These are phyloP conservation scores for Chlamydotis undulata DNA, from an alignment of 2,113 vertebrate species.

Conservation along the genomic window DNA sequence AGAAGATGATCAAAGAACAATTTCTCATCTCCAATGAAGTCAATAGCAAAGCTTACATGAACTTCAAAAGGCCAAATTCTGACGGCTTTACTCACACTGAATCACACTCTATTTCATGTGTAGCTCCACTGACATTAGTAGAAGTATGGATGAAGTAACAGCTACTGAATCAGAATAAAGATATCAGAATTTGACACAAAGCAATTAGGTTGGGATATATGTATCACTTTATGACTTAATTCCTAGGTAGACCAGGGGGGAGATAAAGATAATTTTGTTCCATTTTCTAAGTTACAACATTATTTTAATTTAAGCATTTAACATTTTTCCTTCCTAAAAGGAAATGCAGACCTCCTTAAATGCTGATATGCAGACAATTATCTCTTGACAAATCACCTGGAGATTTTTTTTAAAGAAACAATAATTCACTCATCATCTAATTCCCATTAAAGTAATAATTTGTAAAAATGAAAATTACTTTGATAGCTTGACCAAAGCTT, in stretches of 20 bases:
- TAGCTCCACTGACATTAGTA: background rate
- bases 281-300: conserved; percentile 42
- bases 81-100: background rate
- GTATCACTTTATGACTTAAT: conserved; percentile 4
- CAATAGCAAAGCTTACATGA: background rate
- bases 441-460: conserved; percentile 64
- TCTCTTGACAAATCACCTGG: conserved; percentile 53
- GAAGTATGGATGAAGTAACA: conserved; percentile 19
- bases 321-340: conserved; percentile 48
- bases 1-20: conserved; percentile 16
- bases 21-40: background rate
- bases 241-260: background rate
- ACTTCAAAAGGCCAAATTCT: conserved; percentile 44
- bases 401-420: conserved; percentile 17
- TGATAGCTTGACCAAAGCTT: conserved; percentile 43
- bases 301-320: conserved; percentile 37
- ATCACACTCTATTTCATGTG: background rate
- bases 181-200: background rate
- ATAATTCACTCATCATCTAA: conserved; percentile 58
- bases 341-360: conserved; percentile 38
- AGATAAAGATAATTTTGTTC: conserved; percentile 2
- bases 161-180: conserved; percentile 12
- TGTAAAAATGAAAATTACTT: conserved; percentile 45
- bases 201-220: conserved; percentile 16
- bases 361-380: conserved; percentile 30